phyloP scores from a whole-genome alignment of 2,113 vertebrate genomes.

The Rhinolophus ferrumequinum region DNA sequence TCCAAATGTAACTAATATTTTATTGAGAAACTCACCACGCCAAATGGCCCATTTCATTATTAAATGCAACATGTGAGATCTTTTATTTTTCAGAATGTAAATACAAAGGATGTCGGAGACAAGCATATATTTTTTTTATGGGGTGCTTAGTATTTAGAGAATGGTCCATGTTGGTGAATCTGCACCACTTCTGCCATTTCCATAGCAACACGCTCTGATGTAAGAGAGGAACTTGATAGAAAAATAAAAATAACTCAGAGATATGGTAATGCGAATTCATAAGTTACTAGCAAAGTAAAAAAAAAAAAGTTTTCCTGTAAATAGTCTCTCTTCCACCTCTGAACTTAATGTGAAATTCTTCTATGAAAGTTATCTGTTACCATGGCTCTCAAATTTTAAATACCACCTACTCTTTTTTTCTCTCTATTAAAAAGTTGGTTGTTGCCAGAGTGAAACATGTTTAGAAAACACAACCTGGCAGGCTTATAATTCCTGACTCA shows the following conservation, averaged over 20 bases:
- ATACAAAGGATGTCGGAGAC: neutral
- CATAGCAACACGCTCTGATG: conserved; percentile 67
- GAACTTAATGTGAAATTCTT: conserved; percentile 50
- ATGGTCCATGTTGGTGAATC: conserved; percentile 46
- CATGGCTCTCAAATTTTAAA: conserved; percentile 32
- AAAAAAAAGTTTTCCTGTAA: neutral
- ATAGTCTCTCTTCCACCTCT: conserved; percentile 23
- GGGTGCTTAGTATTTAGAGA: conserved; percentile 61
- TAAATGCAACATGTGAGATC: conserved; percentile 7
- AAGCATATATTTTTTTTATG: conserved; percentile 49
- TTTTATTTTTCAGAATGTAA: conserved; percentile 55
- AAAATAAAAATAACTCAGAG: conserved; percentile 61
- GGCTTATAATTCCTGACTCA: conserved; percentile 31
- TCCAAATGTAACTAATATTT: conserved; percentile 23
- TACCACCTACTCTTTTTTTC: neutral
- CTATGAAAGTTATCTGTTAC: conserved; percentile 22
- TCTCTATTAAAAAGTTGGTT: conserved; percentile 19
- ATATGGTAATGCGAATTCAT: conserved; percentile 51
- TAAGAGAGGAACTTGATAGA: conserved; percentile 52
- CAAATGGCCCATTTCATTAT: neutral
- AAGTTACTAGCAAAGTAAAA: conserved; percentile 50
- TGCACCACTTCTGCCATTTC: conserved; percentile 52
- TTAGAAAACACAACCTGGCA: neutral
- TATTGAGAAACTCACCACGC: conserved; percentile 4
- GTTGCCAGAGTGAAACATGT: conserved; percentile 18